These are phyloP conservation scores for Lepeophtheirus nordmannii DNA, from an alignment of 2,888 invertebrate genomes.

Conservation along the genomic window DNA sequence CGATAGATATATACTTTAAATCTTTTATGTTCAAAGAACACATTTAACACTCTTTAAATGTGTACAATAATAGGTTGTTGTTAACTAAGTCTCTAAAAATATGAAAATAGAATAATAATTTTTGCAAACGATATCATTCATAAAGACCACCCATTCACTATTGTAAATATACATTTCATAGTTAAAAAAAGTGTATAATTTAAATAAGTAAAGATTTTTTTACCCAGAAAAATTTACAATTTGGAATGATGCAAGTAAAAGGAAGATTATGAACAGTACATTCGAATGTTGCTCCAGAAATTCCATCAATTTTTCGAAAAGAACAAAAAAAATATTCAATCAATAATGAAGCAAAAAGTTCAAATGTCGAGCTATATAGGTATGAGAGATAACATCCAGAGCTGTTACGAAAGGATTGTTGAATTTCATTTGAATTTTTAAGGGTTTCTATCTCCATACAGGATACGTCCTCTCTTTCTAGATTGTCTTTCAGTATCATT, in stretches of 20 bases:
- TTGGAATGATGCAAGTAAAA: constrained; percentile 17
- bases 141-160: too few species aligned
- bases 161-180: too few species aligned
- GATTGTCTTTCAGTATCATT: background rate
- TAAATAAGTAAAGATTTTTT: background rate
- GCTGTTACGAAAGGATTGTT: constrained; percentile 13
- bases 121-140: too few species aligned
- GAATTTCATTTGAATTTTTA: constrained; percentile 20
- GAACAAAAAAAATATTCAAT: background rate
- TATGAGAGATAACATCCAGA: constrained; percentile 9
- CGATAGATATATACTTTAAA: too few species aligned
- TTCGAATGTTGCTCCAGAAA: constrained; percentile 5
- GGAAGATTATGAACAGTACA: constrained; percentile 11
- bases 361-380: constrained; percentile 5
- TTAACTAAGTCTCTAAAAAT: too few species aligned
- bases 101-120: too few species aligned
- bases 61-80: too few species aligned
- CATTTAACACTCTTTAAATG: too few species aligned
- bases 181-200: background rate
- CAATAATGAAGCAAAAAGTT: background rate
- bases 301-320: constrained; percentile 9
- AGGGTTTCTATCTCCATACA: constrained; percentile 18
- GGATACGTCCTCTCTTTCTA: constrained; percentile 17
- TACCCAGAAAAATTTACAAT: constrained; percentile 19
- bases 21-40: too few species aligned